These are phyloP conservation scores for Thecocarcelia acutangulata DNA, from an alignment of 2,888 invertebrate genomes.

Conservation along the genomic window DNA sequence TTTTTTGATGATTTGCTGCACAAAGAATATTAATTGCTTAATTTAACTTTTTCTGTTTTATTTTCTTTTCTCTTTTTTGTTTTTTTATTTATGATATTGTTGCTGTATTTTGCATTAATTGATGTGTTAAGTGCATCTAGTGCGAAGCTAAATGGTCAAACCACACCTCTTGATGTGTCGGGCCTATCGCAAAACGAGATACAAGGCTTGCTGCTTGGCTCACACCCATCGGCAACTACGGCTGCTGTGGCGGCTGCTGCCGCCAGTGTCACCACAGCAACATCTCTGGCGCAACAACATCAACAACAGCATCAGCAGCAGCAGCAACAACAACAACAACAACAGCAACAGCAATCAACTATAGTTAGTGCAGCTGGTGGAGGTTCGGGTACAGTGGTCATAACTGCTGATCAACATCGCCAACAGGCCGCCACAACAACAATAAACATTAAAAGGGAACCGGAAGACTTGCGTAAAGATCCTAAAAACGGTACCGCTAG, in stretches of 20 bases:
- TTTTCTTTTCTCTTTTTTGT: constrained; percentile 36
- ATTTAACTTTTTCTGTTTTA: constrained; percentile 54
- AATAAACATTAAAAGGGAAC: constrained; percentile 82
- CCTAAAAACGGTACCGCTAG: constrained; percentile 80
- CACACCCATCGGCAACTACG: constrained; percentile 81
- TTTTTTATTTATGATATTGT: constrained; percentile 36
- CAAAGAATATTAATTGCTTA: constrained; percentile 63
- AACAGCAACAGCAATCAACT: constrained; percentile 75
- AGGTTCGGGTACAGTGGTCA: constrained; percentile 74
- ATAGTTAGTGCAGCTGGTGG: constrained; percentile 76
- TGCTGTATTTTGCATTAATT: constrained; percentile 48
- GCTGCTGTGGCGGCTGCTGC: constrained; percentile 75
- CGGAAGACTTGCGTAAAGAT: constrained; percentile 82
- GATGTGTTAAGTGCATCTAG: constrained; percentile 77
- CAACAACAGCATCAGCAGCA: constrained; percentile 72
- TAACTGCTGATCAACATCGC: constrained; percentile 76
- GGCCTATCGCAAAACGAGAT: constrained; percentile 82
- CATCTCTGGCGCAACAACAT: constrained; percentile 72
- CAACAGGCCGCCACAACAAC: constrained; percentile 72
- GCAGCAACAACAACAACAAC: constrained; percentile 71
- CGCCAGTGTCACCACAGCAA: constrained; percentile 75
- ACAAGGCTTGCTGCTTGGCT: constrained; percentile 82
- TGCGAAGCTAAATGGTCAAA: constrained; percentile 81
- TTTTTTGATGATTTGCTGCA: constrained; percentile 47
- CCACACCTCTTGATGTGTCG: constrained; percentile 82